Evolutionary conservation across 2,888 invertebrate genomes (phyloP).

Genomic region (Netelia virgata): DNA sequence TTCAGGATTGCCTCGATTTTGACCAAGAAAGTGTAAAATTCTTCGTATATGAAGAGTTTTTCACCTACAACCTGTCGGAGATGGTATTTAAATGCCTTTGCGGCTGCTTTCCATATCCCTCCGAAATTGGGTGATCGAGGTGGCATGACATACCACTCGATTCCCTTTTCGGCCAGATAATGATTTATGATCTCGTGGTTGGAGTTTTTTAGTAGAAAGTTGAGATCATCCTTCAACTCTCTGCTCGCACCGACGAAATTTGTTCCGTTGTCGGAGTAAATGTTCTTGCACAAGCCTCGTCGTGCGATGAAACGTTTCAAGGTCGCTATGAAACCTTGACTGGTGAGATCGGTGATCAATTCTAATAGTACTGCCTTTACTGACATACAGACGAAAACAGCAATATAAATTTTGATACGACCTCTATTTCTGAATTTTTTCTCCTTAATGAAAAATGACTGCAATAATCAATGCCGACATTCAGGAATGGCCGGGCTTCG

Average conservation of each 20-base stretch:
- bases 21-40: slow-evolving; percentile 53
- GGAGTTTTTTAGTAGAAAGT: slow-evolving; percentile 13
- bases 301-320: slow-evolving; percentile 30
- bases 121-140: slow-evolving; percentile 73
- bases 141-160: slow-evolving; percentile 74
- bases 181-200: slow-evolving; percentile 9
- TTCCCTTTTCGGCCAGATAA: background rate
- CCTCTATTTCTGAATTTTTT: slow-evolving; percentile 9
- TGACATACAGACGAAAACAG: slow-evolving; percentile 22
- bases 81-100: slow-evolving; percentile 72
- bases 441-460: slow-evolving; percentile 4
- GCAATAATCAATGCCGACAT: slow-evolving; percentile 15
- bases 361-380: slow-evolving; percentile 28
- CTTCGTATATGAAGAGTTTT: slow-evolving; percentile 68
- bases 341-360: slow-evolving; percentile 3
- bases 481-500: slow-evolving; percentile 6
- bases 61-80: slow-evolving; percentile 42
- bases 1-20: slow-evolving; percentile 64
- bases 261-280: background rate
- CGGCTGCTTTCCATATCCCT: slow-evolving; percentile 32
- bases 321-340: slow-evolving; percentile 1
- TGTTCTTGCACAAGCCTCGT: slow-evolving; percentile 1
- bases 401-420: slow-evolving; percentile 15
- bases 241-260: slow-evolving; percentile 25
- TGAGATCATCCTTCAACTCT: slow-evolving; percentile 16